Evolutionary conservation across 2,113 vertebrate genomes (phyloP).

Genomic region (Calyptomena viridis): DNA sequence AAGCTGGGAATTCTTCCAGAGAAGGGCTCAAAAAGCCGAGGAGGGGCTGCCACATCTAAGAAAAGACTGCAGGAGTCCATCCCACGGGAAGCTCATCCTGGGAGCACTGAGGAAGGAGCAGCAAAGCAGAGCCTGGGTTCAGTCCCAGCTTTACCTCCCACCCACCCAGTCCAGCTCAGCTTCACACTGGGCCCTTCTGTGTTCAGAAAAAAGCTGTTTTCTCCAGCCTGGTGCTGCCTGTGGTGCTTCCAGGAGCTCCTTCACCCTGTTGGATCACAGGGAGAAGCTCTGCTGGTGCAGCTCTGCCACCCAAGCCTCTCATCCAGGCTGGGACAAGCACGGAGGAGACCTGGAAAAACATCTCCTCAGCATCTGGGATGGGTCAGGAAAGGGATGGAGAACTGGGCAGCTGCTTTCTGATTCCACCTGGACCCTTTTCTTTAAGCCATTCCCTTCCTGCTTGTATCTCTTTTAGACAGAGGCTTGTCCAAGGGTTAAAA

Average conservation of each 20-base stretch:
- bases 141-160: accelerated
- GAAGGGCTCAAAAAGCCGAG: neutral
- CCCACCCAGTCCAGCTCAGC: too few species aligned
- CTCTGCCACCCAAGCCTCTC: neutral
- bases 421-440: neutral
- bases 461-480: neutral
- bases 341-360: neutral
- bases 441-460: neutral
- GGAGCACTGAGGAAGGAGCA: neutral
- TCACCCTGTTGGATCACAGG: neutral
- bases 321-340: neutral
- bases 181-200: neutral
- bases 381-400: neutral
- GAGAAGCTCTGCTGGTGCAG: neutral
- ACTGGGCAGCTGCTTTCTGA: neutral
- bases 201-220: neutral
- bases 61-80: neutral
- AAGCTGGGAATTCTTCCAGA: neutral
- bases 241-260: neutral
- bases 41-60: neutral
- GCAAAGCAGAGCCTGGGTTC: neutral
- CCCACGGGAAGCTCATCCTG: accelerated
- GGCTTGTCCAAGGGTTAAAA: neutral
- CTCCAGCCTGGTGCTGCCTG: neutral
- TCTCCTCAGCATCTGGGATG: neutral